Evolutionary conservation across 2,888 invertebrate species (phyloP).

Genomic region (Plemyria rubiginata): DNA sequence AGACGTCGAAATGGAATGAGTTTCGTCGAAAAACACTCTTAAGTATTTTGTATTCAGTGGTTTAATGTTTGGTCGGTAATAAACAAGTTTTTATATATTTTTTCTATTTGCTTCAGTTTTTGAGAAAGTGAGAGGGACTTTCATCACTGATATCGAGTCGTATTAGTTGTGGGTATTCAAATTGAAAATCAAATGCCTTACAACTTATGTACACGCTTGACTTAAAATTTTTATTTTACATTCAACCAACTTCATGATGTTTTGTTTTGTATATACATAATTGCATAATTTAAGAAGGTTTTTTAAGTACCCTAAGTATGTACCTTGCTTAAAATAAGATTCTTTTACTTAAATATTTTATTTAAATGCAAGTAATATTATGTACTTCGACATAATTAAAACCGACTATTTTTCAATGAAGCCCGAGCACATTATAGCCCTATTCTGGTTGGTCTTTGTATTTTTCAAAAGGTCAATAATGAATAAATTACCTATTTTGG

Average conservation of each 20-base stretch:
- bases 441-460: slow-evolving; percentile 27
- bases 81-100: slow-evolving; percentile 34
- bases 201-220: too few species aligned
- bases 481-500: slow-evolving; percentile 46
- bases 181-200: slow-evolving; percentile 17
- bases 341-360: too few species aligned
- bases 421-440: background rate
- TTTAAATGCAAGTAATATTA: background rate
- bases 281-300: too few species aligned
- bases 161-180: slow-evolving; percentile 19
- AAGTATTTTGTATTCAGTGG: slow-evolving; percentile 58
- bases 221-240: too few species aligned
- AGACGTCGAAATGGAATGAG: slow-evolving; percentile 69
- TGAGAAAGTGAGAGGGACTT: slow-evolving; percentile 22
- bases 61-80: slow-evolving; percentile 44
- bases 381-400: background rate
- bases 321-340: too few species aligned
- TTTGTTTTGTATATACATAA: too few species aligned
- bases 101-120: slow-evolving; percentile 25
- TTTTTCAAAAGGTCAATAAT: slow-evolving; percentile 46
- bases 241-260: too few species aligned
- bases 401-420: slow-evolving; percentile 1
- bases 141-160: slow-evolving; percentile 14
- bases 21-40: slow-evolving; percentile 63
- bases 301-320: too few species aligned